phyloP scores from a whole-genome alignment of 2,113 vertebrate genomes.

The Tonatia bakeri region DNA sequence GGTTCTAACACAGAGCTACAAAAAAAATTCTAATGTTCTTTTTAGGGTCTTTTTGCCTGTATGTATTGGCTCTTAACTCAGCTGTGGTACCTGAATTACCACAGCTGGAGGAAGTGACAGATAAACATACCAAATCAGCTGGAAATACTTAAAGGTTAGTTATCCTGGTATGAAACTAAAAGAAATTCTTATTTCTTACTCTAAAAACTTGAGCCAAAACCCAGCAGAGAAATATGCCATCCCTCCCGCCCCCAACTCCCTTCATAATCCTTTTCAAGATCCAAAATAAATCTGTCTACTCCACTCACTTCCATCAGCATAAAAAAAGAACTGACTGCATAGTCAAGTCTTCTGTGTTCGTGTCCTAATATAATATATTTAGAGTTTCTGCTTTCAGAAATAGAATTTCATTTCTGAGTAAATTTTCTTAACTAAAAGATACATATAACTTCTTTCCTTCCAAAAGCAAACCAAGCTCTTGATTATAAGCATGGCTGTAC shows the following conservation, averaged over 20 bases:
- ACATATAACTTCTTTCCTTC: not conserved
- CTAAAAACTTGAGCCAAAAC: conserved; percentile 3
- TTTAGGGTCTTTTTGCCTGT: not conserved
- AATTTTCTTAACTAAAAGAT: conserved; percentile 19
- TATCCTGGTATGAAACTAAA: conserved; percentile 6
- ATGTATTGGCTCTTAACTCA: not conserved
- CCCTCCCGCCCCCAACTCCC: not conserved
- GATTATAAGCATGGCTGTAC: not conserved
- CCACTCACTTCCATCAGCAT: not conserved
- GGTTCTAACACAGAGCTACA: not conserved
- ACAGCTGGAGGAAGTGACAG: not conserved
- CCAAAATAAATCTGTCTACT: not conserved
- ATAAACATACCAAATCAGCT: not conserved
- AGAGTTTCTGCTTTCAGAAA: not conserved
- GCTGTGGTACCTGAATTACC: not conserved
- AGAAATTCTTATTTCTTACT: not conserved
- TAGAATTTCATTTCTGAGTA: not conserved
- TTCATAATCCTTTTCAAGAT: not conserved
- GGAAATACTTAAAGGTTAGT: conserved; percentile 3
- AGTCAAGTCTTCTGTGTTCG: not conserved
- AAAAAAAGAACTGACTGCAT: not conserved
- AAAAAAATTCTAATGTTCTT: not conserved
- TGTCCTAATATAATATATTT: not conserved
- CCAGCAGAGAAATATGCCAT: not conserved
- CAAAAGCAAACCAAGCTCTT: not conserved